Evolutionary conservation across 1,140 invertebrate genomes (phyloP), one percentile per base, ranked within the genome.

Genomic region (Spodoptera frugiperda): DNA sequence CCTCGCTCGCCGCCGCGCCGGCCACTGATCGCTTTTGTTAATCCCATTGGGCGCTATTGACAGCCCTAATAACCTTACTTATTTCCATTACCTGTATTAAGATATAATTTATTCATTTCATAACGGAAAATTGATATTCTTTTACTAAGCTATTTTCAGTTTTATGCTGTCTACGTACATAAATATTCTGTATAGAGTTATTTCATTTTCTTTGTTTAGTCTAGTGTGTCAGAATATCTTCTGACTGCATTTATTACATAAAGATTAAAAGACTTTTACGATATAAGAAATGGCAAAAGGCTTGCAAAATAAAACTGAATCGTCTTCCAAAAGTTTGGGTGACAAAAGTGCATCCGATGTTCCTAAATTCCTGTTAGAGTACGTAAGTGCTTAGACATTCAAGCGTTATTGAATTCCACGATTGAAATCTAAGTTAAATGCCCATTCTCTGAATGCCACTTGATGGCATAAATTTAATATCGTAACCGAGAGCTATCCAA

Each of bases 401-500:
- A 78, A 80, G 78, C 81, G 70, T 83, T 86, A 85, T 89, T 87
- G 83, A 84, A 87, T 85, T 80, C 78, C 85, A 49, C 79, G 84
- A 86, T 87, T 84, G 81, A 86, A 88, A 83, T 86, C 76, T 83
- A 86, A 85, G 83, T 84, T 87, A 86, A 89, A 88, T 84, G 86
- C 82, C 82, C 86, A 85, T 85, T 83, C 84, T 80, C 84, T 83
- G 83, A 85, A 90, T 89, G 82, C 85, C 88, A 84, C 81, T 91
- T 84, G 84, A 85, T 88, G 89, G 88, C 87, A 90, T 91, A 91
- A 92, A 92, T 92, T 92, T 91, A 92, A 92, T 92, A 91, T 91
- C 87, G 83, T 87, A 81, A 87, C 87, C 86, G 85, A 85, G 86
- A 86, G 82, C 87, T 77, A 84, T 88, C 88, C 83, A 87, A 82